Evolutionary conservation across 2,797 vertebrate genomes (phyloP).

Genomic region (Synanceia verrucosa): DNA sequence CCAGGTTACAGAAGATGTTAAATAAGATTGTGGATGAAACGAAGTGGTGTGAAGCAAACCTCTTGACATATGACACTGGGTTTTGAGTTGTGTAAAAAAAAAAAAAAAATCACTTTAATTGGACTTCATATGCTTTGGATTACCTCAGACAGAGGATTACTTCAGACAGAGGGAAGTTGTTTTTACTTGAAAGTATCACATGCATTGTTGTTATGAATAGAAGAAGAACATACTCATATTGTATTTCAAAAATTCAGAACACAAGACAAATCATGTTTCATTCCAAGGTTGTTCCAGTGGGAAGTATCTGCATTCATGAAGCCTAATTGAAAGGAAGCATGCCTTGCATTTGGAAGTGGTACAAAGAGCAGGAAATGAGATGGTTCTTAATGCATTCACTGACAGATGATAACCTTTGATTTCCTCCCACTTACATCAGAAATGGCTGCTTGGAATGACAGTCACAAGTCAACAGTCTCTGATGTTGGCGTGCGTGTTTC

Average conservation of each 20-base stretch:
- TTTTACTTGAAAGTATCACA: conserved; percentile 8
- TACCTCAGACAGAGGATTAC: background rate
- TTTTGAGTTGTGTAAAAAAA: background rate
- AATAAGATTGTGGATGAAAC: conserved; percentile 29
- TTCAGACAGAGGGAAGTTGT: background rate
- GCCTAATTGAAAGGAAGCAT: conserved; percentile 74
- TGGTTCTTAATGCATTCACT: conserved; percentile 63
- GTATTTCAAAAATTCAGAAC: conserved; percentile 24
- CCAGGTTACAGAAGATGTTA: conserved; percentile 18
- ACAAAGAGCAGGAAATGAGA: conserved; percentile 73
- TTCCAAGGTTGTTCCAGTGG: conserved; percentile 27
- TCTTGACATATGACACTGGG: conserved; percentile 25
- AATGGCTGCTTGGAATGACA: conserved; percentile 71
- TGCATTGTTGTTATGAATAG: conserved; percentile 16
- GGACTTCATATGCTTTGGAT: conserved; percentile 7
- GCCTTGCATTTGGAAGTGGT: conserved; percentile 55
- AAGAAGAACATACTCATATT: conserved; percentile 18
- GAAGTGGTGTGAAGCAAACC: conserved; percentile 1
- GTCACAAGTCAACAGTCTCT: conserved; percentile 69
- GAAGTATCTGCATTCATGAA: conserved; percentile 63
- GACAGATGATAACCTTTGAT: conserved; percentile 79
- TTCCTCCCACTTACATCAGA: conserved; percentile 73
- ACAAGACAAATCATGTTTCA: conserved; percentile 41
- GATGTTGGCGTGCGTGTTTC: conserved; percentile 40
- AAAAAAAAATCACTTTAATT: conserved; percentile 27